Base-by-base conservation (phyloP, 2,888 invertebrate species). In the Flexamia atlantica region DNA sequence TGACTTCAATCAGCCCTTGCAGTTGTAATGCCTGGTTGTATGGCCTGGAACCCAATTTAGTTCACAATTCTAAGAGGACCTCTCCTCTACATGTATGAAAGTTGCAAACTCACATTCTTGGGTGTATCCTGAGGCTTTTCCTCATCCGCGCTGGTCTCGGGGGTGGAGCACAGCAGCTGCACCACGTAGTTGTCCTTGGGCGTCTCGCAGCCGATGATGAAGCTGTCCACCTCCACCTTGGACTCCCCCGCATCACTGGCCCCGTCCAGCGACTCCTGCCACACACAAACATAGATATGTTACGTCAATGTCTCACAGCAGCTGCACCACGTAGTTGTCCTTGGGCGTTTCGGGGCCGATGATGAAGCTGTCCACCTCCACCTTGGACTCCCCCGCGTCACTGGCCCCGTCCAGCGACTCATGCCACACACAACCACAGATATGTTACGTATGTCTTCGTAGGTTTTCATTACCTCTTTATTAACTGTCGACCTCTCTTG, bases 291-390 rank as follows among this genome's bases (percentile, higher is more conserved):
- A 76, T 17, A 1, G 28, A 36, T 28, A 50, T 76, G 28, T 76
- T 50, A 7, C 50, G 76, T n/a, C n/a, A 2, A 50, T 76, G 50
- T 46, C 46, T 17, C 50, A 76, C 42, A 76, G 50, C n/a, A 76
- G 76, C 50, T 76, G 42, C 12, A 76, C 50, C 14, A 76, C 76
- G 25, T 76, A 76, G 76, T 76, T 76, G 50, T 76, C 50, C 50
- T 76, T 76, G 50, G 76, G 76, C 1, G 76, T 76, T n/a, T 76
- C 76, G 3, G 76, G 76, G n/a, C 76, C 76, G 50, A 76, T 76
- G 76, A 76, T 76, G 50, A 50, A 46, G 76, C 36, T 76, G 28
- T 46, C 28, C 40, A 2, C 74, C 17, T 17, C 42, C 23, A 64
- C 46, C n/a, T 28, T 64, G n/a, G 17, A 17, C 82, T 82, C 70